These are phyloP conservation scores for Antedon mediterranea DNA, from an alignment of 53 echinoderm and acorn worm species.

Conservation along the genomic window DNA sequence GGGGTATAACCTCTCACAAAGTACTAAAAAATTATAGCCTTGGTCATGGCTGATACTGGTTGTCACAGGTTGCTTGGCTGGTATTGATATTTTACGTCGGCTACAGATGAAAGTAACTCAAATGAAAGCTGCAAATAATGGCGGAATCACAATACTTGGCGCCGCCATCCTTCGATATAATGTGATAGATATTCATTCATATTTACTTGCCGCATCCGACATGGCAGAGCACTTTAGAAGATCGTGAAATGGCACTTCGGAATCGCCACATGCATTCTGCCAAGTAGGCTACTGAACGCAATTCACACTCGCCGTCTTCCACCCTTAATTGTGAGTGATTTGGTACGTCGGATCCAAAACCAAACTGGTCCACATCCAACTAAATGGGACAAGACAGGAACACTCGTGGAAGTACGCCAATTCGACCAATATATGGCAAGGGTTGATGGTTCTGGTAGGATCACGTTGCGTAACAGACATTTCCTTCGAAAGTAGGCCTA, in stretches of 20 bases:
- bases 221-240: constrained; percentile 19
- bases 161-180: constrained; percentile 10
- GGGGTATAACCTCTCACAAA: constrained; percentile 6
- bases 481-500: too few relatives aligned
- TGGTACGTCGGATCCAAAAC: constrained; percentile 28
- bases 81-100: too few relatives aligned
- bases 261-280: constrained; percentile 33
- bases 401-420: constrained; percentile 30
- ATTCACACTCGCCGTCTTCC: constrained; percentile 26
- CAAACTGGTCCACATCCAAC: constrained; percentile 21
- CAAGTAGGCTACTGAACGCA: constrained; percentile 17
- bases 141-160: too few relatives aligned
- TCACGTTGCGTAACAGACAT: too few relatives aligned
- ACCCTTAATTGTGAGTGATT: constrained; percentile 24
- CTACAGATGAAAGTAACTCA: constrained; percentile 16
- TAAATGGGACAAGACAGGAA: constrained; percentile 39
- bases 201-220: constrained; percentile 27
- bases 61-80: not conserved
- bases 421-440: too few relatives aligned
- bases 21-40: not conserved
- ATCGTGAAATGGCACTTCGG: constrained; percentile 22
- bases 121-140: constrained; percentile 26
- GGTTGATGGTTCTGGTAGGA: too few relatives aligned
- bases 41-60: constrained; percentile 38
- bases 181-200: constrained; percentile 18